A percentile compares a stretch with the other conserved stretches of the same genome.
Conservation (phyloP, 2,888 invertebrate genomes). For the Drosophila dives region DNA sequence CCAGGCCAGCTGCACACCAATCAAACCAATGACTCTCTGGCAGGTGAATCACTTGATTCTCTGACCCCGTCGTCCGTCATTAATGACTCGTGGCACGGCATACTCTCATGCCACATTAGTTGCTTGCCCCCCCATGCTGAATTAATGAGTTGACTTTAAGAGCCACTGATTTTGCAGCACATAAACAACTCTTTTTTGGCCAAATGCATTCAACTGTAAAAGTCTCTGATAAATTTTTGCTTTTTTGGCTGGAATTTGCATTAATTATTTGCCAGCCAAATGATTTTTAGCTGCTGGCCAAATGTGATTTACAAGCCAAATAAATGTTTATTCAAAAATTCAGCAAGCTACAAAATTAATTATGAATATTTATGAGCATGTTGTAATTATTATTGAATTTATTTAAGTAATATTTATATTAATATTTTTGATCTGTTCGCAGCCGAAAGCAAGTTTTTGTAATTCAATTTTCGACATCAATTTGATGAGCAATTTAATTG, state of each 20-base stretch:
- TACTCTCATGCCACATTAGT: slow-evolving; percentile 58
- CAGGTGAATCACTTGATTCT: slow-evolving; percentile 42
- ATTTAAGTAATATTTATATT: not conserved
- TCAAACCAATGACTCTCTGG: slow-evolving; percentile 45
- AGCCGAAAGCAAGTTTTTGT: not conserved
- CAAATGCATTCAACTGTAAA: slow-evolving; percentile 56
- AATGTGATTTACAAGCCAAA: slow-evolving; percentile 16
- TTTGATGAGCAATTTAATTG: not conserved
- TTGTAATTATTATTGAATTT: not conserved
- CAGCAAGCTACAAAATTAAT: not conserved
- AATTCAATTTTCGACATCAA: not conserved
- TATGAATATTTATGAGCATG: not conserved
- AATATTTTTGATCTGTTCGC: not conserved
- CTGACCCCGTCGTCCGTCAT: slow-evolving; percentile 34
- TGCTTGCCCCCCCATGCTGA: slow-evolving; percentile 34
- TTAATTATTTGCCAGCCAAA: slow-evolving; percentile 10
- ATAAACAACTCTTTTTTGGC: slow-evolving; percentile 33
- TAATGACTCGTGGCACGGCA: slow-evolving; percentile 28
- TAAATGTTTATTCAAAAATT: not conserved
- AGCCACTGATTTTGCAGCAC: slow-evolving; percentile 47
- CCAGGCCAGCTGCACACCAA: slow-evolving; percentile 65
- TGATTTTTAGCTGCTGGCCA: not conserved
- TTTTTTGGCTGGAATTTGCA: slow-evolving; percentile 10
- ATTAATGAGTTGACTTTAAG: slow-evolving; percentile 58
- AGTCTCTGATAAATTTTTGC: slow-evolving; percentile 45